A percentile compares a stretch with the other conserved stretches of the same genome.
Evolutionary conservation across 1,140 invertebrate species (phyloP).

Genomic region (Phymorhynchus buccinoides): DNA sequence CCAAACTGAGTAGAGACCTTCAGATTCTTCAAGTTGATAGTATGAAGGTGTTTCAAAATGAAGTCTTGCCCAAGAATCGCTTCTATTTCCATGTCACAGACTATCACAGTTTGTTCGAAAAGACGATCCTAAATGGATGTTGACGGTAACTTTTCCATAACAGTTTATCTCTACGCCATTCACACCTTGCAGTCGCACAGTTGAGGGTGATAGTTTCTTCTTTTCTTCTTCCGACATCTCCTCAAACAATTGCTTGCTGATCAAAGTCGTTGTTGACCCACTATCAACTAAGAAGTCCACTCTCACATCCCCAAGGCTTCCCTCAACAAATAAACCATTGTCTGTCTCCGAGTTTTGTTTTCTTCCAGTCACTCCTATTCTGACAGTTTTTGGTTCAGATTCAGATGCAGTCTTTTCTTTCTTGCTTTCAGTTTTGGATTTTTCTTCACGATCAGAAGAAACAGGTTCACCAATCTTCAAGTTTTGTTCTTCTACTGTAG

Average conservation of each 20-base stretch:
- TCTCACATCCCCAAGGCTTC: background rate
- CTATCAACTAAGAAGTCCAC: slow-evolving; percentile 27
- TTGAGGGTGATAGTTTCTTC: background rate
- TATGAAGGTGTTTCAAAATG: slow-evolving; percentile 11
- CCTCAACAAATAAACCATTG: slow-evolving; percentile 9
- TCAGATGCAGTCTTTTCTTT: too few relatives aligned
- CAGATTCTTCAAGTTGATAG: slow-evolving; percentile 14
- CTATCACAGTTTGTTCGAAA: background rate
- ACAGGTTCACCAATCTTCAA: too few relatives aligned
- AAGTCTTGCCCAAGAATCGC: slow-evolving; percentile 35
- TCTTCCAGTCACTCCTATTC: background rate
- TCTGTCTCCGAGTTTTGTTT: background rate
- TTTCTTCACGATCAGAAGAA: too few relatives aligned
- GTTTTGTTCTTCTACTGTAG: too few relatives aligned
- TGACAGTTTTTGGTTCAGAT: background rate
- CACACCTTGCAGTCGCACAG: background rate
- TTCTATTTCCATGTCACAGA: slow-evolving; percentile 18
- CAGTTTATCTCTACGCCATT: slow-evolving; percentile 23
- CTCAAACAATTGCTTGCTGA: slow-evolving; percentile 20
- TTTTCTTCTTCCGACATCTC: background rate
- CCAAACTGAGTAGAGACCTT: background rate
- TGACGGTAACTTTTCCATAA: background rate
- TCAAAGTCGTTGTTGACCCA: slow-evolving; percentile 33
- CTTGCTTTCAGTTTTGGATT: too few relatives aligned
- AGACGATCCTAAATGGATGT: background rate